Base-by-base conservation (phyloP, 2,888 invertebrate genomes). In the Chelonus formosanus region DNA sequence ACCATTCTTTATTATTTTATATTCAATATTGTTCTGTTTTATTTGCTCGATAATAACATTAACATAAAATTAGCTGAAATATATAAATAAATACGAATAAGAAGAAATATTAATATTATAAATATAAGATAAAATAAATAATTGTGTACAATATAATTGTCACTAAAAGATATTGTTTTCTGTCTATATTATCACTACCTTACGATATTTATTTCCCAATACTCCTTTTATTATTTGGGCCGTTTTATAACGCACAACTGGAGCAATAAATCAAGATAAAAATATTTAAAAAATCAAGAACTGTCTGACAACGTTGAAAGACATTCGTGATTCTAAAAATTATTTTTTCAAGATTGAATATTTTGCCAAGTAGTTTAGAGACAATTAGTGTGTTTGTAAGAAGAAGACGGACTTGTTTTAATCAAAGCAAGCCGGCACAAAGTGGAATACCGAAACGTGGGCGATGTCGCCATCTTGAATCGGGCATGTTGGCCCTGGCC, bases 201-300 rank as follows among this genome's bases (percentile, higher is more conserved):
- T 20, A 20, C 20, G 20, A 20, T 20, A 20, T 20, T 20, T 20
- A 20, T 20, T 40, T 40, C 40, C 40, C 40, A 40, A 40, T 3
- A 2, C 20, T 40, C 10, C 10, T 4, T 3, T 20, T 20, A 8
- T 20, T 10, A 48, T 20, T 20, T 48, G 55, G 62, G 61, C 66
- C 59, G 67, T 67, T 69, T 56, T 70, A 62, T 71, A 73, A 71
- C 70, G 71, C 72, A 70, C 69, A 74, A 72, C 73, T 74, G 73
- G 74, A 76, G 77, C 76, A 75, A 77, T 77, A 76, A 76, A 76
- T 77, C 73, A 76, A 47, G n/a, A 47, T 10, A 47, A 7, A 5
- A 47, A 47, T 10, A 47, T n/a, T 47, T 4, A 40, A 6, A 40
- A 6, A 40, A 40, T 40, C 6, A 5, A 5, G 50, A 63, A 67